These are phyloP conservation scores for Mystacornis crossleyi DNA, from an alignment of 2,113 vertebrate genomes.

Conservation along the genomic window DNA sequence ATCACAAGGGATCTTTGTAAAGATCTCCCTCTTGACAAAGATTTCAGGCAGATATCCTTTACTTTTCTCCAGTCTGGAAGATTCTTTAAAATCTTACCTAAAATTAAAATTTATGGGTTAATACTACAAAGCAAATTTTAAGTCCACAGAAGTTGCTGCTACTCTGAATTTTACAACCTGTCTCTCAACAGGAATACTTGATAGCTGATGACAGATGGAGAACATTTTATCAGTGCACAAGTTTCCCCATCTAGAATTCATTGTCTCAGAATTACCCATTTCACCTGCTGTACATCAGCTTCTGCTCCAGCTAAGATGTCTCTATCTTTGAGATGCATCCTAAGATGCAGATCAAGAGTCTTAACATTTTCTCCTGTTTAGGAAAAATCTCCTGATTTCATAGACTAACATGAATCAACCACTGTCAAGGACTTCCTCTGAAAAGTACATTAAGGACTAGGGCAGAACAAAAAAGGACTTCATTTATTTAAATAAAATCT, in stretches of 20 bases:
- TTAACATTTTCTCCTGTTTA: not conserved
- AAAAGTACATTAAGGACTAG: not conserved
- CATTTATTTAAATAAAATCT: not conserved
- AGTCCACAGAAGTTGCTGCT: not conserved
- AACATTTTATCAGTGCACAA: not conserved
- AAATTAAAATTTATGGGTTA: not conserved
- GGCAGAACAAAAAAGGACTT: not conserved
- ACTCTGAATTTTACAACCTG: not conserved
- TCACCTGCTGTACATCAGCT: not conserved
- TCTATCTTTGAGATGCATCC: too few species aligned
- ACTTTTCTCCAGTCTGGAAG: not conserved
- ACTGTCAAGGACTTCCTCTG: not conserved
- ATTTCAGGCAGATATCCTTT: not conserved
- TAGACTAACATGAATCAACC: not conserved
- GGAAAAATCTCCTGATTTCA: not conserved
- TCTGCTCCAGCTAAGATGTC: not conserved
- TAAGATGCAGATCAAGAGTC: too few species aligned
- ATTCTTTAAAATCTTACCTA: not conserved
- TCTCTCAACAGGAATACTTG: not conserved
- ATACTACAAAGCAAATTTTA: not conserved
- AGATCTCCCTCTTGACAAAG: not conserved
- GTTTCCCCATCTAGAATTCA: not conserved
- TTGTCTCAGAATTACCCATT: not conserved
- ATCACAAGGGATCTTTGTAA: not conserved
- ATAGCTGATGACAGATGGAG: not conserved